Percentiles rank a stretch among this genome's conserved stretches.
These are phyloP conservation scores for Diprion similis DNA, from an alignment of 1,140 invertebrate species.

Conservation along the genomic window DNA sequence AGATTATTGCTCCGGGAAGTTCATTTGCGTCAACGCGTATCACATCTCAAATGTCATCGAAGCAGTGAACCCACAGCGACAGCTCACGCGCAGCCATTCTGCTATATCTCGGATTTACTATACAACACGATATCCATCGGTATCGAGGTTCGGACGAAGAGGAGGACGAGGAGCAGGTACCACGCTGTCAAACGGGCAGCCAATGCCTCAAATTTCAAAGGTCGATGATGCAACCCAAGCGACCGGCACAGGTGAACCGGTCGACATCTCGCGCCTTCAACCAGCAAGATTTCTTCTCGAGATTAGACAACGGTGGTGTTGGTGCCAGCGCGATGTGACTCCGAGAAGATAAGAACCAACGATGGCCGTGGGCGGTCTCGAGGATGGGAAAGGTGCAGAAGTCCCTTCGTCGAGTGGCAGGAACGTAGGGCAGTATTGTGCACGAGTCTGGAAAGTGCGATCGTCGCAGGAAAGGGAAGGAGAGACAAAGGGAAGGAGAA, in stretches of 20 bases:
- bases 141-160: not conserved
- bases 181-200: not conserved
- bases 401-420: conserved; percentile 3
- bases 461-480: not conserved
- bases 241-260: not conserved
- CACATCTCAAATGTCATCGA: not conserved
- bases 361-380: not conserved
- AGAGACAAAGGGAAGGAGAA: conserved; percentile 23
- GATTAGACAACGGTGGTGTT: conserved; percentile 12
- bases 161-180: not conserved
- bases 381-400: conserved; percentile 4
- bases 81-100: not conserved
- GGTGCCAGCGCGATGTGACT: not conserved
- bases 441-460: conserved; percentile 22
- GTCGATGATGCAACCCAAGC: not conserved
- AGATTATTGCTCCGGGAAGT: not conserved
- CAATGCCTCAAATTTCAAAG: not conserved
- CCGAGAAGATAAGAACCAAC: not conserved
- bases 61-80: not conserved
- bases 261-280: conserved; percentile 2
- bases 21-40: conserved; percentile 2
- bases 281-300: not conserved
- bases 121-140: not conserved
- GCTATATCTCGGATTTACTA: not conserved
- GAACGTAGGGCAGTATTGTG: conserved; percentile 13